phyloP scores from a whole-genome alignment of 2,888 invertebrate species.

The Reticulitermes lucifugus region DNA sequence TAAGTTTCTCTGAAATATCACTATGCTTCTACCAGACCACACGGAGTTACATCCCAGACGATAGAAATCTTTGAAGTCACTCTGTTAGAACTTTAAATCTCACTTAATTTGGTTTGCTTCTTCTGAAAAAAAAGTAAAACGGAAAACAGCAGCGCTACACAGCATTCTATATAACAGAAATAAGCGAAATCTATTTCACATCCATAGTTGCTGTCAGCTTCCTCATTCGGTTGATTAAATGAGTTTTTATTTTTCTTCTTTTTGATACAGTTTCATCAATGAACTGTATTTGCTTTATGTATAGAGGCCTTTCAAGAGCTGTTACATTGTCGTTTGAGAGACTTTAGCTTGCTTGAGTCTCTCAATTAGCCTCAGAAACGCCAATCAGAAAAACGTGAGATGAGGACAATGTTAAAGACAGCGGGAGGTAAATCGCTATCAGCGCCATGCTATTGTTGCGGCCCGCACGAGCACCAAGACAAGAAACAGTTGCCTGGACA shows the following conservation, averaged over 20 bases:
- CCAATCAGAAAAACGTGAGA: conserved; percentile 28
- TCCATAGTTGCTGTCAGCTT: conserved; percentile 1
- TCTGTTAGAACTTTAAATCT: too few relatives aligned
- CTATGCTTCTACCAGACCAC: too few relatives aligned
- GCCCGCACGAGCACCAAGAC: conserved; percentile 21
- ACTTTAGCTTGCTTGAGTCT: conserved; percentile 3
- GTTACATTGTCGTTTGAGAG: conserved; percentile 23
- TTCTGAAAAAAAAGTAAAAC: too few relatives aligned
- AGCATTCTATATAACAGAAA: not conserved
- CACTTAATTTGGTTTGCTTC: too few relatives aligned
- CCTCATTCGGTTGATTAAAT: conserved; percentile 29
- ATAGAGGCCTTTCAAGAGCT: not conserved
- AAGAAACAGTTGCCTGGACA: conserved; percentile 22
- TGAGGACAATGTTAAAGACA: conserved; percentile 22
- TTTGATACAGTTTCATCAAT: not conserved
- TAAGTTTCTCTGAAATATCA: too few relatives aligned
- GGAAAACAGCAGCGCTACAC: not conserved
- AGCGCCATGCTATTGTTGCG: conserved; percentile 38
- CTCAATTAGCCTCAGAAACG: conserved; percentile 31
- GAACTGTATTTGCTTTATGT: conserved; percentile 11
- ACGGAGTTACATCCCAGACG: too few relatives aligned
- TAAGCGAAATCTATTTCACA: conserved; percentile 9
- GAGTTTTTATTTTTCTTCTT: conserved; percentile 9
- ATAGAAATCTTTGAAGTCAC: too few relatives aligned
- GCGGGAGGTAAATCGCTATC: conserved; percentile 43